Percentiles rank a stretch among this genome's conserved stretches.
Evolutionary conservation across 1,140 invertebrate species (phyloP).

Genomic region (Dolichoris vasculosae): DNA sequence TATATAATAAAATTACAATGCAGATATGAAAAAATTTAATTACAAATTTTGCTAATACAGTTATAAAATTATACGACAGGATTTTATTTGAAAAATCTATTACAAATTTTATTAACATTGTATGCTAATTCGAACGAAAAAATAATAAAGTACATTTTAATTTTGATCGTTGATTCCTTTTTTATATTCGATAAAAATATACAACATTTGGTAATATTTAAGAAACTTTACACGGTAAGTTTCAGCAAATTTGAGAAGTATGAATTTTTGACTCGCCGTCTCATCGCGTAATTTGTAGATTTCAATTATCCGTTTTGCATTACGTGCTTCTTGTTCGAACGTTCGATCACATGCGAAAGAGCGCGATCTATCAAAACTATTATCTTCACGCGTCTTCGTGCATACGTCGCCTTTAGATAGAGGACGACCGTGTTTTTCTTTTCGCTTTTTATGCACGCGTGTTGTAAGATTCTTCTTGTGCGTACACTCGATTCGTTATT

Average conservation of each 20-base stretch:
- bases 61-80: no score
- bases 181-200: no score
- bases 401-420: background rate
- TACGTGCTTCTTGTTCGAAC: background rate
- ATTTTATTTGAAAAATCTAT: no score
- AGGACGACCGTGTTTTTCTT: slow-evolving; percentile 2
- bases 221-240: background rate
- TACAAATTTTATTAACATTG: no score
- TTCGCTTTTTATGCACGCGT: background rate
- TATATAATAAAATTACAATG: no score
- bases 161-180: no score
- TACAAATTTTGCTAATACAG: no score
- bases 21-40: no score
- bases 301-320: slow-evolving; percentile 8
- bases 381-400: slow-evolving; percentile 16
- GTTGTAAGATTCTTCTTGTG: slow-evolving; percentile 12
- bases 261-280: background rate
- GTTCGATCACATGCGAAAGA: slow-evolving; percentile 18
- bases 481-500: slow-evolving; percentile 2
- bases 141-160: no score
- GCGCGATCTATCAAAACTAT: slow-evolving; percentile 24
- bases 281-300: background rate
- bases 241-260: background rate
- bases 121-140: no score
- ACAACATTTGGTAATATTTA: no score